Evolutionary conservation across 2,888 invertebrate genomes (phyloP).

Genomic region (Notodonta ziczac): DNA sequence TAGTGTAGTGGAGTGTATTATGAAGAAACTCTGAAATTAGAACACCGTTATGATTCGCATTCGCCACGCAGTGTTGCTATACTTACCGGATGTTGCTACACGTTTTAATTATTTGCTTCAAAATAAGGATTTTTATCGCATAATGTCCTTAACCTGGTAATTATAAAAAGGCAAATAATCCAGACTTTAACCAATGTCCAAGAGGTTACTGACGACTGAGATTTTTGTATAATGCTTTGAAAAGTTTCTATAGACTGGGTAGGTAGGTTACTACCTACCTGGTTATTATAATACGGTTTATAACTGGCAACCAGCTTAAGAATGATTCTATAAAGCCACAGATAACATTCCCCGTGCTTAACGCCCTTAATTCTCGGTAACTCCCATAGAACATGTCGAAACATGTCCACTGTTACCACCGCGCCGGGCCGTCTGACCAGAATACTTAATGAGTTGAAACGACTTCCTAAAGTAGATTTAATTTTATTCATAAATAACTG

Average conservation of each 20-base stretch:
- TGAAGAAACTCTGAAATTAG: constrained; percentile 5
- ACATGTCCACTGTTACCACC: constrained; percentile 33
- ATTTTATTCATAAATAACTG: constrained; percentile 24
- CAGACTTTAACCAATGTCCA: not conserved
- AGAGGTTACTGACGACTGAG: no score
- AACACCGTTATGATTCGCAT: constrained; percentile 3
- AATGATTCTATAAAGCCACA: constrained; percentile 13
- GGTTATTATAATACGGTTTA: no score
- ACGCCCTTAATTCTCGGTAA: constrained; percentile 31
- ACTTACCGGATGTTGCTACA: constrained; percentile 5
- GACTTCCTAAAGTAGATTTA: constrained; percentile 35
- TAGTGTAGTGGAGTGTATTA: constrained; percentile 1
- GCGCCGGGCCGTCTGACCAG: constrained; percentile 18
- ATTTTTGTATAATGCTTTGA: no score
- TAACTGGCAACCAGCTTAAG: not conserved
- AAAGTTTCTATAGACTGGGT: no score
- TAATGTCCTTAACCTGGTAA: constrained; percentile 6
- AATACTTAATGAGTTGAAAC: constrained; percentile 28
- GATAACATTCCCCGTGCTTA: constrained; percentile 20
- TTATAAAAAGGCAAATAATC: not conserved
- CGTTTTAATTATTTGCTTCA: constrained; percentile 3
- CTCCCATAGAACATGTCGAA: constrained; percentile 32
- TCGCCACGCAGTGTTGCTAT: constrained; percentile 3
- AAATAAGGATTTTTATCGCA: constrained; percentile 4
- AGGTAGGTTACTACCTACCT: no score